phyloP scores from a whole-genome alignment of 2,113 vertebrate genomes.

The Zosterops lateralis region DNA sequence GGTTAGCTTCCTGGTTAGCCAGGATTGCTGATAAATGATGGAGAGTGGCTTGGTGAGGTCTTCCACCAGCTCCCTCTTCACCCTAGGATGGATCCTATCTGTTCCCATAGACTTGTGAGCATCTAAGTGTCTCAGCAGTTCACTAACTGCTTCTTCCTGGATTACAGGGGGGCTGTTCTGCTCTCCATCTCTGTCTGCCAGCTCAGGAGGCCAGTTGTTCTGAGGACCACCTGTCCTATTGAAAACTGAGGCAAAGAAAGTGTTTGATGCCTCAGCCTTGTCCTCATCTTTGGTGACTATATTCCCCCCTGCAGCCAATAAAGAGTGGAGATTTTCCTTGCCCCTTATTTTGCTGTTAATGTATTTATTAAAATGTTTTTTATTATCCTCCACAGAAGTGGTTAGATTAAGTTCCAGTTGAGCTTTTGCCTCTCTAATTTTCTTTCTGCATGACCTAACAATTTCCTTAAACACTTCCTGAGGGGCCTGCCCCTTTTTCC shows the following conservation, averaged over 20 bases:
- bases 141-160: background rate
- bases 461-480: background rate
- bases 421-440: background rate
- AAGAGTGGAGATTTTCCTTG: background rate
- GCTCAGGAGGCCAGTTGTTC: background rate
- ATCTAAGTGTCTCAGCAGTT: background rate
- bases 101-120: background rate
- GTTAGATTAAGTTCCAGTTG: background rate
- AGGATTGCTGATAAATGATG: background rate
- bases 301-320: background rate
- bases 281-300: background rate
- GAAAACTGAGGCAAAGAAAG: background rate
- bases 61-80: background rate
- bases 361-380: background rate
- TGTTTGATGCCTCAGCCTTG: background rate
- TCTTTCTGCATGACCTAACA: background rate
- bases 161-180: background rate
- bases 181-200: background rate
- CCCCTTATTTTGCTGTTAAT: background rate
- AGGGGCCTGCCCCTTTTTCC: background rate
- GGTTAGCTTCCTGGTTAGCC: background rate
- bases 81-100: background rate
- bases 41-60: background rate
- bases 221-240: background rate
- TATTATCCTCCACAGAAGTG: background rate